Evolutionary conservation across 2,888 invertebrate genomes (phyloP).

Genomic region (Folsomia manolachei): DNA sequence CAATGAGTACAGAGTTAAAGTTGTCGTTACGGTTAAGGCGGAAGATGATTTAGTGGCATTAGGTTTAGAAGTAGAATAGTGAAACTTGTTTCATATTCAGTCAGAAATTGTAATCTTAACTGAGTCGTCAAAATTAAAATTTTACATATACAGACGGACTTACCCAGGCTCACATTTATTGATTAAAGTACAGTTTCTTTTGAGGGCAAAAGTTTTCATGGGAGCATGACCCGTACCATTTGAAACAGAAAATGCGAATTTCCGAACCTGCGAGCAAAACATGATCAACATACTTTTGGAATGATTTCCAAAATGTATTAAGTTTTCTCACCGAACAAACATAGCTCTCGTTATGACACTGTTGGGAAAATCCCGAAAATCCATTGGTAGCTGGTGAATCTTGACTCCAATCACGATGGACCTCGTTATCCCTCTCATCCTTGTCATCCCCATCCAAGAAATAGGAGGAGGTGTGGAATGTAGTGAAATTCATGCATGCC

Average conservation of each 20-base stretch:
- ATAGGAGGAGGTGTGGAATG: background rate
- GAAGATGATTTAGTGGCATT: no score
- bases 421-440: background rate
- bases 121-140: no score
- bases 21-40: no score
- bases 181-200: background rate
- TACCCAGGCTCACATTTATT: background rate
- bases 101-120: no score
- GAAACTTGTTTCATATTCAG: no score
- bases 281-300: no score
- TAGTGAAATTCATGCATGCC: background rate
- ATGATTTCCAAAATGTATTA: background rate
- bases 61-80: no score
- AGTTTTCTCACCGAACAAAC: background rate
- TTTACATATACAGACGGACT: no score
- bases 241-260: background rate
- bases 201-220: background rate
- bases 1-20: no score
- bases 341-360: background rate
- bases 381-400: background rate
- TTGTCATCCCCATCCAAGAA: background rate
- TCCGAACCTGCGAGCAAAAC: background rate
- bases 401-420: background rate
- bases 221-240: slow-evolving; percentile 8
- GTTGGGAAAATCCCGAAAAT: background rate